Evolutionary conservation across 2,113 vertebrate genomes (phyloP).

Genomic region (Burhinus bistriatus): DNA sequence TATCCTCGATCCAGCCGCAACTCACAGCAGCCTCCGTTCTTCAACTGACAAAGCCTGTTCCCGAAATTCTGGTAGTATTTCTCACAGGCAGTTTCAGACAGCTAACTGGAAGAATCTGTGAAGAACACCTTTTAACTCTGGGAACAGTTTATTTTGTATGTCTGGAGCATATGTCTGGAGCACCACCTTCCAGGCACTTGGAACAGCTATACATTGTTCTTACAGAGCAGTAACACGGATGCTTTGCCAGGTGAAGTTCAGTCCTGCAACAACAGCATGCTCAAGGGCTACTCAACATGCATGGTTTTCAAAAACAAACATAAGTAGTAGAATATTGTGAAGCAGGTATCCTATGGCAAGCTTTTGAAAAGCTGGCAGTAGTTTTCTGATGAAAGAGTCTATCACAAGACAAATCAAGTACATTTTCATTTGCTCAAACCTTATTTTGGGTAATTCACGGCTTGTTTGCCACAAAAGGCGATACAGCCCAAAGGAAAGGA

Average conservation of each 20-base stretch:
- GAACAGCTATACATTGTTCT: not conserved
- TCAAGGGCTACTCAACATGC: not conserved
- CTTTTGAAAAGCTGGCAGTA: not conserved
- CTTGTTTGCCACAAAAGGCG: not conserved
- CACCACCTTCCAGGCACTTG: not conserved
- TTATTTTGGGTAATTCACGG: not conserved
- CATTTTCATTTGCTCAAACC: not conserved
- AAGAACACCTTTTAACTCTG: not conserved
- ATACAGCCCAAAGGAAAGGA: not conserved
- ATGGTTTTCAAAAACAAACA: not conserved
- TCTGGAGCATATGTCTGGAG: no score
- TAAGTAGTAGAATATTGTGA: not conserved
- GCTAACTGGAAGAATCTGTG: not conserved
- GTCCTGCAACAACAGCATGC: not conserved
- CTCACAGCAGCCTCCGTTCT: fast-evolving
- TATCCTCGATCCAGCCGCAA: not conserved
- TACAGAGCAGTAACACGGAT: not conserved
- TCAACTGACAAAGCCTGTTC: not conserved
- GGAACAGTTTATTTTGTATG: not conserved
- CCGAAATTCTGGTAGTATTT: not conserved
- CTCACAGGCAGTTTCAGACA: not conserved
- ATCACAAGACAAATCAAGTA: not conserved
- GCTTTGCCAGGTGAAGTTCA: not conserved
- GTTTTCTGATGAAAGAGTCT: not conserved
- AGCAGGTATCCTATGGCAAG: not conserved